These are phyloP conservation scores for Pelagia noctiluca DNA, from an alignment of 30 jellyfish, hydroid and myxozoan species.

Conservation along the genomic window DNA sequence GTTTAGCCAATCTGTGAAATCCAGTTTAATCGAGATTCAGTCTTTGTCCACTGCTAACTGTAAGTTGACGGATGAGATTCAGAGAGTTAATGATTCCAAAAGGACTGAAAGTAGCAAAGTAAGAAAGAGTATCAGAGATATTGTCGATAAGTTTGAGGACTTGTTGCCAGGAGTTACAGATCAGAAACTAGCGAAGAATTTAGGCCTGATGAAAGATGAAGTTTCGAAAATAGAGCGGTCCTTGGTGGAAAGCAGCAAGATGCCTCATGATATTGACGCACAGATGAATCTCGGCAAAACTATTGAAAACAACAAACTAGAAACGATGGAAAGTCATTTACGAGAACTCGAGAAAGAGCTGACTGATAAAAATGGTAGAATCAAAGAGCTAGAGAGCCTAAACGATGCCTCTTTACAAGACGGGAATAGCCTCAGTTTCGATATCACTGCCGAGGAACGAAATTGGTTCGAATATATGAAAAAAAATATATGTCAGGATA, in stretches of 20 bases:
- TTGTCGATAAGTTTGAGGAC: conserved; percentile 23
- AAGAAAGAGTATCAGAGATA: conserved; percentile 27
- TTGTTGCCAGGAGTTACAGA: conserved; percentile 10
- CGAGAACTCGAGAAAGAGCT: conserved; percentile 66
- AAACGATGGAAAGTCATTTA: conserved; percentile 69
- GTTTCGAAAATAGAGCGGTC: conserved; percentile 60
- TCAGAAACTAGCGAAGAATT: too few relatives aligned
- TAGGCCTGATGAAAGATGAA: conserved; percentile 64
- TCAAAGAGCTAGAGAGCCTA: conserved; percentile 53
- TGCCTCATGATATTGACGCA: conserved; percentile 12
- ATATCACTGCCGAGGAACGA: conserved; percentile 58
- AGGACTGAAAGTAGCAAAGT: conserved; percentile 54
- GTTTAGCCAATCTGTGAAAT: conserved; percentile 88
- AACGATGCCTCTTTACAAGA: conserved; percentile 45
- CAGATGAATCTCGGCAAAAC: conserved; percentile 53
- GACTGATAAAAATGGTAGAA: conserved; percentile 53
- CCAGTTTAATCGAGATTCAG: conserved; percentile 91
- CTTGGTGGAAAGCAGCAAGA: neutral
- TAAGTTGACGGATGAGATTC: conserved; percentile 70
- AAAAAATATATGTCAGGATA: conserved; percentile 40
- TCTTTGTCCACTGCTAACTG: conserved; percentile 78
- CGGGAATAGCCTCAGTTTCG: conserved; percentile 24
- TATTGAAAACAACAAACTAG: conserved; percentile 43
- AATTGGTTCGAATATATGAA: conserved; percentile 65
- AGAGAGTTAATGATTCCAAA: conserved; percentile 56